Base-by-base conservation (phyloP, 1,140 invertebrate species). In the Leptopilina clavipes region DNA sequence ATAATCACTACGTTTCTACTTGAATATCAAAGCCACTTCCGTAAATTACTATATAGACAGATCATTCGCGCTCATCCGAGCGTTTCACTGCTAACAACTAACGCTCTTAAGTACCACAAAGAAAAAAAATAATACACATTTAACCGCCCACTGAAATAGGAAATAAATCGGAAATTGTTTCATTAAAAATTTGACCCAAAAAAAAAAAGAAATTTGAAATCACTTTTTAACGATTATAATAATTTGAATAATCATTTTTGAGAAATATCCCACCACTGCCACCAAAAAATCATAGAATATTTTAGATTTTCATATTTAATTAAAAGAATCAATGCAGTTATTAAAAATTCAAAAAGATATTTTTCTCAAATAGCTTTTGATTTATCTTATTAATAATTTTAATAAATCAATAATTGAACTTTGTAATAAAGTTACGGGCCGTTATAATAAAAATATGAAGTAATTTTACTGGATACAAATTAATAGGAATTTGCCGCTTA, bases 61-160 rank as follows among this genome's bases (percentile, higher is more conserved):
- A 71, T 74, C 73, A 74, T 79, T 82, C 79, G 65, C 76, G 72
- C 75, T 79, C 78, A 75, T 79, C 78, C 76, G 74, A 75, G 82
- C 75, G 77, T 80, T 84, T 84, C 79, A 79, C 77, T 75, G 74
- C 80, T 71, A 79, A 83, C 79, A 75, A 78, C 79, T 77, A 83
- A 83, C 71, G 79, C 79, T 82, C 10, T 65, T 65, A 14, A 31
- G 19, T 31, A 31, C 11, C 3, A 65, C 25, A 52, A 52, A 7
- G 6, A 2, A 31, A 25, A 65, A 65, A 3, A 14, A 40, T 3
- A 8, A 40, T 40, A 40, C 7, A 40, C 7, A 40, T 40, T 40
- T 40, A 5, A 10, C 11, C 22, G 75, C 72, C 75, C 22, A 77
- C 74, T 80, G 7, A n/a, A 65, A 65, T 65, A 78, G 77, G 78